These are phyloP conservation scores for Lithophane socia DNA, from an alignment of 2,888 invertebrate genomes.

Conservation along the genomic window DNA sequence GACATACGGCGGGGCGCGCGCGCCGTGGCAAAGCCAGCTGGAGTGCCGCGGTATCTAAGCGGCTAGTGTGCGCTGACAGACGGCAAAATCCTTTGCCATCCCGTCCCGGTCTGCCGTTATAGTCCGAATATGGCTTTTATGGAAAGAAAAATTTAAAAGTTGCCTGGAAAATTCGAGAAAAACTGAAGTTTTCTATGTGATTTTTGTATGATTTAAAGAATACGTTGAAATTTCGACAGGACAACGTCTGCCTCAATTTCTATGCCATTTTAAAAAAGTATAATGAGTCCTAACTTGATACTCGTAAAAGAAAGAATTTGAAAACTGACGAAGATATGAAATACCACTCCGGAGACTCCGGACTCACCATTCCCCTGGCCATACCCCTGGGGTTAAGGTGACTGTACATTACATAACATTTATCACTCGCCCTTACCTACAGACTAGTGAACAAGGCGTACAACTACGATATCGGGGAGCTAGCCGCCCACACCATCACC, in stretches of 20 bases:
- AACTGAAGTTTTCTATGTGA: background rate
- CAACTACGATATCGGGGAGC: slow-evolving; percentile 38
- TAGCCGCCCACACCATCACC: slow-evolving; percentile 48
- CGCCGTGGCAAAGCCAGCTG: too few species aligned
- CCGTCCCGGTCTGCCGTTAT: too few species aligned
- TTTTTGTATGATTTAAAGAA: background rate
- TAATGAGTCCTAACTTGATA: background rate
- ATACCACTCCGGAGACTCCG: too few species aligned
- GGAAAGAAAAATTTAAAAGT: too few species aligned
- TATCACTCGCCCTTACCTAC: background rate
- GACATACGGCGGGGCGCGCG: too few species aligned
- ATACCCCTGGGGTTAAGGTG: too few species aligned
- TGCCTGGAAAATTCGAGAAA: background rate
- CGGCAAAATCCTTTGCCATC: too few species aligned
- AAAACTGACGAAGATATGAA: background rate
- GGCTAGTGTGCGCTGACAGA: too few species aligned
- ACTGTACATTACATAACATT: background rate
- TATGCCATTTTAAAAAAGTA: background rate
- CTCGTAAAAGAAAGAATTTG: too few species aligned
- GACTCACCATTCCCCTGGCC: too few species aligned
- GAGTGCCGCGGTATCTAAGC: too few species aligned
- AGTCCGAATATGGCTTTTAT: too few species aligned
- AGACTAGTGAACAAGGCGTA: slow-evolving; percentile 34
- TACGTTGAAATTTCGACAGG: background rate
- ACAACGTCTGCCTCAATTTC: background rate